Percentiles rank a stretch among this genome's conserved stretches.
phyloP scores from a whole-genome alignment of 2,113 vertebrate genomes.

The Dunckerocampus dactyliophorus region DNA sequence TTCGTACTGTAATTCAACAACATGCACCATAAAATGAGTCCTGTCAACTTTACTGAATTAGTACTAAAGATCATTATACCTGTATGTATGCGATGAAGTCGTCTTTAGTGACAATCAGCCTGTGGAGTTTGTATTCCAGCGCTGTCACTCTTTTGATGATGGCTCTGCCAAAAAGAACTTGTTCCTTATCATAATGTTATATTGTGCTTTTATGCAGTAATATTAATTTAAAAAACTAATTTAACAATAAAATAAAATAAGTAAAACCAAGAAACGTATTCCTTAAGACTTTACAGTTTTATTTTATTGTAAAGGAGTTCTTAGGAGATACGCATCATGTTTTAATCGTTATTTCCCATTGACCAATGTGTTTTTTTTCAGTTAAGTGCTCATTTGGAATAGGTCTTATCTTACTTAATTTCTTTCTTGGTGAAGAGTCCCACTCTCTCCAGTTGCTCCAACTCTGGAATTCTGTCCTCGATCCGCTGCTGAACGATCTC shows the following conservation, averaged over 20 bases:
- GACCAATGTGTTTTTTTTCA: too few species aligned
- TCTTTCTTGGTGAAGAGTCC: slow-evolving; percentile 85
- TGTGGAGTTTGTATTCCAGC: slow-evolving; percentile 91
- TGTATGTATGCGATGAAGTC: slow-evolving; percentile 90
- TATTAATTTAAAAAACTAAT: too few species aligned
- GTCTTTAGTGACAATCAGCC: slow-evolving; percentile 82
- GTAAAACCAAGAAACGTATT: too few species aligned
- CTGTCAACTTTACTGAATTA: not conserved
- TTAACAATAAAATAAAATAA: too few species aligned
- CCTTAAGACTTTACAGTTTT: too few species aligned
- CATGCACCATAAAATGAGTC: slow-evolving; percentile 1
- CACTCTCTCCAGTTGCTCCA: slow-evolving; percentile 89
- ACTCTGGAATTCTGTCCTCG: slow-evolving; percentile 84
- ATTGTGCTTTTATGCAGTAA: not conserved
- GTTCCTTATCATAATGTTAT: not conserved
- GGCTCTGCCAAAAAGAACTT: slow-evolving; percentile 66
- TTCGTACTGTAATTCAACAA: slow-evolving; percentile 80
- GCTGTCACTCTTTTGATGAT: slow-evolving; percentile 85
- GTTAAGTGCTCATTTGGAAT: not conserved
- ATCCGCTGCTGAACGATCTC: slow-evolving; percentile 84
- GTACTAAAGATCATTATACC: slow-evolving; percentile 55
- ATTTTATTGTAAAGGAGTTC: too few species aligned
- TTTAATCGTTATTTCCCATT: too few species aligned
- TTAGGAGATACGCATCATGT: too few species aligned
- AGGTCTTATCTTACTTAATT: slow-evolving; percentile 75